A percentile compares a stretch with the other conserved stretches of the same genome.
Conservation (phyloP, 2,797 vertebrate genomes). For the Psittacula echo region DNA sequence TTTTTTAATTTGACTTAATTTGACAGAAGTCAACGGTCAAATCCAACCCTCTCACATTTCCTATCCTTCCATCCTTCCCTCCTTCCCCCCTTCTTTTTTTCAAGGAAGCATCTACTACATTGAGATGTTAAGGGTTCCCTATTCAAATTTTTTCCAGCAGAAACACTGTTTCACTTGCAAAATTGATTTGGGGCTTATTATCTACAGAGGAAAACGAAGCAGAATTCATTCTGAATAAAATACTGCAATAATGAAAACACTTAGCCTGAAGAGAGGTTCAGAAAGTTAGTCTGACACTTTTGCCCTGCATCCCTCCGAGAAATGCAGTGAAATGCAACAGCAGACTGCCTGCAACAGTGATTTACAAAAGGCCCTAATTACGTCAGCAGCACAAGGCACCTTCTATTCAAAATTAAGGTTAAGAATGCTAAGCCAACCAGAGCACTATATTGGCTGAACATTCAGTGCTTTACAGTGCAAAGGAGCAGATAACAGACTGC, state of each 20-base stretch:
- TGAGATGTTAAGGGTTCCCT: not conserved
- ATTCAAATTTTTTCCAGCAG: not conserved
- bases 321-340: constrained; percentile 59
- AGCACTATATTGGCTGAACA: constrained; percentile 40
- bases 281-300: constrained; percentile 50
- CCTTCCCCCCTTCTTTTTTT: too few relatives aligned
- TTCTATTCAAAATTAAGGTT: constrained; percentile 61
- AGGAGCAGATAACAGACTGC: constrained; percentile 53
- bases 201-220: not conserved
- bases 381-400: constrained; percentile 53
- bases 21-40: not conserved
- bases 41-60: not conserved
- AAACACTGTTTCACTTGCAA: not conserved
- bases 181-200: not conserved
- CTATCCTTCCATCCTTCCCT: rapidly evolving
- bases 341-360: constrained; percentile 57
- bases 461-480: constrained; percentile 36
- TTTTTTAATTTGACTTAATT: too few relatives aligned
- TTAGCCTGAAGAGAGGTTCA: constrained; percentile 17
- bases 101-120: not conserved
- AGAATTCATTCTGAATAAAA: not conserved
- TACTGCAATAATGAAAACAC: not conserved
- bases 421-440: constrained; percentile 48
- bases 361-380: constrained; percentile 59
- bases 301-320: constrained; percentile 19